Percentiles rank a stretch among this genome's conserved stretches.
Conservation (phyloP, 2,888 invertebrate species). For the Xestobium rufovillosum region DNA sequence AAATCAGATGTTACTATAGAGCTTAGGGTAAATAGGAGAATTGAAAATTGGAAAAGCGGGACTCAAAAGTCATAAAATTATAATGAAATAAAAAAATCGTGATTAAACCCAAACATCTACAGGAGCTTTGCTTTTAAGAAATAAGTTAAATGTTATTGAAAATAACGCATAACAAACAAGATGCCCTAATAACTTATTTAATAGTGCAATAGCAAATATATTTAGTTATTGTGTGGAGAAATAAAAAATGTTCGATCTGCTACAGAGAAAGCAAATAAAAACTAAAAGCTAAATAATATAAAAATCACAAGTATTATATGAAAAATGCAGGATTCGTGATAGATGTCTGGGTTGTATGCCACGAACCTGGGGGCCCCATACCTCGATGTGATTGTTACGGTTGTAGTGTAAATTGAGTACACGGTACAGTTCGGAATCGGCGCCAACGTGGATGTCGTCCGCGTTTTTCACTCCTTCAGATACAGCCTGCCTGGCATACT, state of each 20-base stretch:
- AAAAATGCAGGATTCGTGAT: background rate
- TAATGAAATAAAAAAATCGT: background rate
- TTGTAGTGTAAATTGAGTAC: constrained; percentile 98
- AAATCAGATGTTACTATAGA: constrained; percentile 7
- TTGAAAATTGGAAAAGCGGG: too few relatives aligned
- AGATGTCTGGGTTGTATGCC: constrained; percentile 29
- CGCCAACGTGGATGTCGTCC: constrained; percentile 89
- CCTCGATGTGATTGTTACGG: constrained; percentile 94
- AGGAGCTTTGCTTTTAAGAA: background rate
- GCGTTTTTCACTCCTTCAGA: constrained; percentile 91
- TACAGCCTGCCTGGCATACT: constrained; percentile 96
- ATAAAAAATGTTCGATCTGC: constrained; percentile 5
- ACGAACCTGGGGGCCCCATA: constrained; percentile 64
- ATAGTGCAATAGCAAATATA: too few relatives aligned
- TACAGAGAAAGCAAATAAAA: constrained; percentile 10
- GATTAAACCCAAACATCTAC: constrained; percentile 1
- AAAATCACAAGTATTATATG: background rate
- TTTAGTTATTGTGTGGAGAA: constrained; percentile 7
- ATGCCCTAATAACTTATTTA: too few relatives aligned
- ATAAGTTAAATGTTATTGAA: background rate
- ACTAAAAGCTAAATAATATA: constrained; percentile 3
- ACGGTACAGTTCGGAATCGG: constrained; percentile 95
- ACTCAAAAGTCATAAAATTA: too few relatives aligned
- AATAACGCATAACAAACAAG: background rate
- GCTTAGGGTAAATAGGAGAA: background rate